Percentiles rank a stretch among this genome's conserved stretches.
Conservation (phyloP, 2,797 vertebrate genomes). For the Nyctalus aviator region DNA sequence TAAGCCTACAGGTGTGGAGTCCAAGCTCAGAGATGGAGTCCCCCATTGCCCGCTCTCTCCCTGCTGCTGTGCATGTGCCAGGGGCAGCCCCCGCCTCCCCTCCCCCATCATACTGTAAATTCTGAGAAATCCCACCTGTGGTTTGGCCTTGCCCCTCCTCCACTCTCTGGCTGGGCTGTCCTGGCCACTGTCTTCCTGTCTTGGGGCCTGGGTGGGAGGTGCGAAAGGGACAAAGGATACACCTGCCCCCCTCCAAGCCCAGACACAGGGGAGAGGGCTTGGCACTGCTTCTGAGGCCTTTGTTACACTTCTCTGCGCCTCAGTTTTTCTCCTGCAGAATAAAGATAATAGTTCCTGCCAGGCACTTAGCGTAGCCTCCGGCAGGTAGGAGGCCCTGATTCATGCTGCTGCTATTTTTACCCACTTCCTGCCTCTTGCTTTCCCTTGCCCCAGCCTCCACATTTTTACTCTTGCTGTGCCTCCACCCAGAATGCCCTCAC, state of each 20-base stretch:
- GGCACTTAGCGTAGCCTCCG: background rate
- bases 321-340: background rate
- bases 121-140: conserved; percentile 68
- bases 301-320: background rate
- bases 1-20: background rate
- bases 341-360: background rate
- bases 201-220: background rate
- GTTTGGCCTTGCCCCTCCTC: background rate
- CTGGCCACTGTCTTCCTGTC: conserved; percentile 55
- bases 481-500: background rate
- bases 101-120: conserved; percentile 33
- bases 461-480: no score
- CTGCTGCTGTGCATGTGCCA: accelerated
- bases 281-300: background rate
- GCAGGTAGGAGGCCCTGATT: background rate
- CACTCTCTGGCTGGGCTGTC: background rate
- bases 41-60: background rate
- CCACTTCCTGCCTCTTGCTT: background rate
- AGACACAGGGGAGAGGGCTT: background rate
- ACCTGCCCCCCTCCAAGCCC: background rate
- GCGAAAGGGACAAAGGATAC: background rate
- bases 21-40: background rate
- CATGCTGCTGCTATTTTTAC: background rate
- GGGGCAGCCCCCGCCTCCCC: background rate
- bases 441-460: background rate